phyloP scores from a whole-genome alignment of 2,797 vertebrate species.

The Mormyrus hasselquistii region DNA sequence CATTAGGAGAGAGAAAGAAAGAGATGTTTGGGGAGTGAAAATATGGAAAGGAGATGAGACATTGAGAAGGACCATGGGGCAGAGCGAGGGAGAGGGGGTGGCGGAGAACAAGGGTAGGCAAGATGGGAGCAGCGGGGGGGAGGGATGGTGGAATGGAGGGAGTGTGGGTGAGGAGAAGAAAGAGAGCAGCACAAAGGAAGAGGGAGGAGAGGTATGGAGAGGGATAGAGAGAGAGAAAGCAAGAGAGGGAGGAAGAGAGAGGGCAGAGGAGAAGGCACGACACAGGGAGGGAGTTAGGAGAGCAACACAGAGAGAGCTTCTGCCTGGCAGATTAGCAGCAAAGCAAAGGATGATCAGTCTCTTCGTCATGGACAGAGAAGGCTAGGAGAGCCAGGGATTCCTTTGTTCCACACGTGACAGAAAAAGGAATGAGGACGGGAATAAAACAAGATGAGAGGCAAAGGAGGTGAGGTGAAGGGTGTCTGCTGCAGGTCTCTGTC shows the following conservation, averaged over 20 bases:
- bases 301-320: constrained; percentile 20
- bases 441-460: not conserved
- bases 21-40: not conserved
- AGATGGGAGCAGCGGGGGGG: not conserved
- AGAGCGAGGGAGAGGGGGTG: not conserved
- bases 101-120: not conserved
- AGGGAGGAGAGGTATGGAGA: not conserved
- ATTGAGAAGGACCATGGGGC: not conserved
- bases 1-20: not conserved
- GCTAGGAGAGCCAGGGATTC: constrained; percentile 5
- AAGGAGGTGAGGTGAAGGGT: not conserved
- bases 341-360: constrained; percentile 40
- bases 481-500: not conserved
- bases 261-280: not conserved
- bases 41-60: not conserved
- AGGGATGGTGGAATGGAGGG: not conserved
- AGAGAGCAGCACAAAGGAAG: not conserved
- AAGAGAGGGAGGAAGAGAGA: constrained; percentile 14
- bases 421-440: not conserved
- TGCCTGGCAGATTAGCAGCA: constrained; percentile 48
- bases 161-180: not conserved
- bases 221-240: not conserved
- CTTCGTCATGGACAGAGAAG: constrained; percentile 18
- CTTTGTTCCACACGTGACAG: not conserved
- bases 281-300: constrained; percentile 14